Percentiles rank a stretch among this genome's conserved stretches.
Conservation (phyloP, 2,888 invertebrate species). For the Cantharis flavilabris region DNA sequence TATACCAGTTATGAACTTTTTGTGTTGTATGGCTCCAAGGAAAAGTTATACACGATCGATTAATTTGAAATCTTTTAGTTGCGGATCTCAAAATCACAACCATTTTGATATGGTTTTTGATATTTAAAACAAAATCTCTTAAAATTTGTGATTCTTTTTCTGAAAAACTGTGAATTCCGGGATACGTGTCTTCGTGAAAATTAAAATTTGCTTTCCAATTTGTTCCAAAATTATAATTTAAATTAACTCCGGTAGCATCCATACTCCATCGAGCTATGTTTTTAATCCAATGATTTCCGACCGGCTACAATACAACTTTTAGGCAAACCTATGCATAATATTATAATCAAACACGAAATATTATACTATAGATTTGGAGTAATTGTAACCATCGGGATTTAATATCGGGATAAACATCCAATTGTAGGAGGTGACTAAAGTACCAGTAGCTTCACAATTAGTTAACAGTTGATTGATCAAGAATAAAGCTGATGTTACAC, state of each 20-base stretch:
- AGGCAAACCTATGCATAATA: neutral
- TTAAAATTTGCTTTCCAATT: neutral
- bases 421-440: neutral
- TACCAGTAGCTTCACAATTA: neutral
- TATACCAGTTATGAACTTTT: neutral
- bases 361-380: neutral
- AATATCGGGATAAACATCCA: conserved; percentile 7
- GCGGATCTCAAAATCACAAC: conserved; percentile 2
- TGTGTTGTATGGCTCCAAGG: neutral
- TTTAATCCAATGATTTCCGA: neutral
- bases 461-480: conserved; percentile 3
- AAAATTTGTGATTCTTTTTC: neutral
- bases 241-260: conserved; percentile 1
- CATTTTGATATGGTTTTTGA: neutral
- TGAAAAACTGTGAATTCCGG: neutral
- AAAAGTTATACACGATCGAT: neutral
- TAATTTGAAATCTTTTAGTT: neutral
- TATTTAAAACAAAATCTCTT: neutral
- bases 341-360: neutral
- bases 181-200: conserved; percentile 5
- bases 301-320: neutral
- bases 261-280: conserved; percentile 7
- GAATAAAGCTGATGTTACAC: neutral
- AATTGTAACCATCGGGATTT: conserved; percentile 8
- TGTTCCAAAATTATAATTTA: neutral